Conservation (phyloP, 2,888 invertebrate species). For the Nemotelus nigrinus region DNA sequence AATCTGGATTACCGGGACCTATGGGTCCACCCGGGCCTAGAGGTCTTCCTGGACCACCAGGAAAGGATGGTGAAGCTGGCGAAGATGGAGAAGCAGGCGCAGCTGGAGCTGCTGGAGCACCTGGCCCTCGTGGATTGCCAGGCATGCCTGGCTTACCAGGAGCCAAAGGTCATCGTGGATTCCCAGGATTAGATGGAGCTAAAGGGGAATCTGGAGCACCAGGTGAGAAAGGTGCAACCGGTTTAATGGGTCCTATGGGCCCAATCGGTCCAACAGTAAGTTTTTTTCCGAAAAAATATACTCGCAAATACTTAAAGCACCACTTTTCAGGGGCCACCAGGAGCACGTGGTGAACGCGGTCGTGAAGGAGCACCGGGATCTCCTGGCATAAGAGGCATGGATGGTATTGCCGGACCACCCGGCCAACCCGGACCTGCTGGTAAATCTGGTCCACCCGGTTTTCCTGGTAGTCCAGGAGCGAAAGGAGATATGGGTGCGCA, state of each 20-base stretch:
- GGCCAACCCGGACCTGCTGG: slow-evolving; percentile 75
- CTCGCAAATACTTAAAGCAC: not conserved
- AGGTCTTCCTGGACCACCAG: slow-evolving; percentile 79
- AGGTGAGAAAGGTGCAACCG: slow-evolving; percentile 81
- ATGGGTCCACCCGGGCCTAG: slow-evolving; percentile 78
- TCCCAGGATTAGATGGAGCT: slow-evolving; percentile 79
- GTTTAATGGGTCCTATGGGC: slow-evolving; percentile 78
- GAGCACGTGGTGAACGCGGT: slow-evolving; percentile 84
- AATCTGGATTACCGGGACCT: slow-evolving; percentile 77
- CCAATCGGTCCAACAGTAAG: slow-evolving; percentile 69
- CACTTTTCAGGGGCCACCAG: slow-evolving; percentile 74
- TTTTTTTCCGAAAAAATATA: not conserved
- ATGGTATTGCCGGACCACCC: slow-evolving; percentile 82
- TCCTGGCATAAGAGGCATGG: slow-evolving; percentile 80
- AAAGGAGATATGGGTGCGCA: slow-evolving; percentile 81
- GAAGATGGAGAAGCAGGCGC: slow-evolving; percentile 84
- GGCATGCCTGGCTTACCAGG: slow-evolving; percentile 85
- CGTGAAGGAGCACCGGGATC: slow-evolving; percentile 83
- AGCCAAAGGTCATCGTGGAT: slow-evolving; percentile 84
- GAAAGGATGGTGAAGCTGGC: slow-evolving; percentile 77
- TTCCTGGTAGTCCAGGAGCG: slow-evolving; percentile 80
- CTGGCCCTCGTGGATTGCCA: slow-evolving; percentile 75
- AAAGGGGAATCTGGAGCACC: slow-evolving; percentile 81
- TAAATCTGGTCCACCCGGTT: slow-evolving; percentile 85
- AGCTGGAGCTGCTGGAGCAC: slow-evolving; percentile 70